phyloP scores from a whole-genome alignment of 2,888 invertebrate species.

The Pseudolycoriella hygida region DNA sequence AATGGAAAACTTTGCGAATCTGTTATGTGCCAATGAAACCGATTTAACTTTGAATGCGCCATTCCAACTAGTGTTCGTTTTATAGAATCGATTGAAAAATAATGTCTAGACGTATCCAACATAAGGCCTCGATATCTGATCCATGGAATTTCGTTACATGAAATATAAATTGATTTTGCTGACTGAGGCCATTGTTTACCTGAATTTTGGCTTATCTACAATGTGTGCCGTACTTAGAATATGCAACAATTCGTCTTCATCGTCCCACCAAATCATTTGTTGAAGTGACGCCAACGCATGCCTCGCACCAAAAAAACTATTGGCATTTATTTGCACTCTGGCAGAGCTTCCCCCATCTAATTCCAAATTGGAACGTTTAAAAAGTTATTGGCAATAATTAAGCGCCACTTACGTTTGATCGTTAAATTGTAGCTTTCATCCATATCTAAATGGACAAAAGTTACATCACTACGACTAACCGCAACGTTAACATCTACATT shows the following conservation, averaged over 20 bases:
- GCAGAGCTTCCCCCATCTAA: conserved; percentile 26
- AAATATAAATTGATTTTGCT: too few relatives aligned
- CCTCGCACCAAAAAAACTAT: conserved; percentile 58
- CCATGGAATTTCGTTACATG: neutral
- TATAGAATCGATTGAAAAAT: conserved; percentile 53
- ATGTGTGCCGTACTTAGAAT: conserved; percentile 46
- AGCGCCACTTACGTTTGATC: conserved; percentile 29
- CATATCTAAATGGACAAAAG: conserved; percentile 43
- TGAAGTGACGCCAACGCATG: conserved; percentile 61
- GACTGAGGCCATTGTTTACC: conserved; percentile 12
- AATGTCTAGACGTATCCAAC: conserved; percentile 83
- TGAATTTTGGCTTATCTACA: conserved; percentile 57
- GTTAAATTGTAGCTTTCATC: conserved; percentile 60
- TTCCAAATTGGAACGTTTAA: conserved; percentile 2
- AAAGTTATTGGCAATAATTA: neutral
- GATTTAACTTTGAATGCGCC: conserved; percentile 78
- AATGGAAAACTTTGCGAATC: conserved; percentile 91
- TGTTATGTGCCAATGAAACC: conserved; percentile 82
- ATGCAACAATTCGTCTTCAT: conserved; percentile 41
- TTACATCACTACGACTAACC: conserved; percentile 36
- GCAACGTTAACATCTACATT: conserved; percentile 28
- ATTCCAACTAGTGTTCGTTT: conserved; percentile 68
- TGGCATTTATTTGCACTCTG: conserved; percentile 43
- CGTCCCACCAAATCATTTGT: conserved; percentile 68
- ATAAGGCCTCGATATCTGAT: conserved; percentile 61